Evolutionary conservation across 2,113 vertebrate genomes (phyloP).

Genomic region (Enhydra lutris): DNA sequence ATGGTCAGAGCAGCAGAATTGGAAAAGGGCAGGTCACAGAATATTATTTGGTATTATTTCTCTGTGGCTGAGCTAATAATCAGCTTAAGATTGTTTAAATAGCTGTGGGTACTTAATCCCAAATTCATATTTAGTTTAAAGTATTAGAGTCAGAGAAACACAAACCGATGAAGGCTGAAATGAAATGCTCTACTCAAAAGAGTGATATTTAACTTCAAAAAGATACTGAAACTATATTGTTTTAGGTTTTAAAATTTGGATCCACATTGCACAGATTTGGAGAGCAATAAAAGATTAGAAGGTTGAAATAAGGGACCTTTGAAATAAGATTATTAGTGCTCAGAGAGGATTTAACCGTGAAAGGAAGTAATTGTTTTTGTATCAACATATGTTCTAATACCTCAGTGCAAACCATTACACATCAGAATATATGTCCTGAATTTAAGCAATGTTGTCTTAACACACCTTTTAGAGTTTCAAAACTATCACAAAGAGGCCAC

Average conservation of each 20-base stretch:
- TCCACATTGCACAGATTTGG: not conserved
- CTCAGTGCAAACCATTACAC: not conserved
- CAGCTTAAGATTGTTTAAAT: slow-evolving; percentile 42
- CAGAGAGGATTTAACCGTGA: not conserved
- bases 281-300: slow-evolving; percentile 9
- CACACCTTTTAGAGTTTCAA: not conserved
- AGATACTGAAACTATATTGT: not conserved
- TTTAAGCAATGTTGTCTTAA: not conserved
- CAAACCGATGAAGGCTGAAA: slow-evolving; percentile 39
- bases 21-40: not conserved
- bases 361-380: slow-evolving; percentile 18
- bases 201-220: slow-evolving; percentile 22
- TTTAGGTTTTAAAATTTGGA: not conserved
- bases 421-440: not conserved
- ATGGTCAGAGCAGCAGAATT: not conserved
- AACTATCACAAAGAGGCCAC: not conserved
- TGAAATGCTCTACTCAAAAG: not conserved
- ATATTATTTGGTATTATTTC: not conserved
- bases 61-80: slow-evolving; percentile 24
- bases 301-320: not conserved
- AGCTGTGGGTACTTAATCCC: not conserved
- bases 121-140: not conserved
- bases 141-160: not conserved
- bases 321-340: slow-evolving; percentile 48
- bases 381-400: slow-evolving; percentile 10